phyloP scores from a whole-genome alignment of 2,113 vertebrate genomes.

The Scophthalmus maximus region DNA sequence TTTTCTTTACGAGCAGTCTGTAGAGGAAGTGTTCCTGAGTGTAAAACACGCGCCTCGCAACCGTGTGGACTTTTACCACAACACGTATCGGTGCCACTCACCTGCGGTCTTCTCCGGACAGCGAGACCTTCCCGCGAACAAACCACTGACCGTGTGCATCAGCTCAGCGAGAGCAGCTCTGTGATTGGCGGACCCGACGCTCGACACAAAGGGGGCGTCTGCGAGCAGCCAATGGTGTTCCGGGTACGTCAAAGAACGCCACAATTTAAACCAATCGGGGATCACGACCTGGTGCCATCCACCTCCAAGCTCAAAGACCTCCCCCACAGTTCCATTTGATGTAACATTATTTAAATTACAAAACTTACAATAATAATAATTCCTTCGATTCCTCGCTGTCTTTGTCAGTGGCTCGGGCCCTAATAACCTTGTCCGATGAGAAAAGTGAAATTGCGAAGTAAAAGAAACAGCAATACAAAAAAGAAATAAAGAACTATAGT shows the following conservation, averaged over 20 bases:
- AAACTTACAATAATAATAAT: too few relatives aligned
- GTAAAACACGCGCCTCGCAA: too few relatives aligned
- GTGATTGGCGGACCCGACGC: conserved; percentile 65
- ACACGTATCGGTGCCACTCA: too few relatives aligned
- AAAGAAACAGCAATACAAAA: too few relatives aligned
- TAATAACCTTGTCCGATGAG: too few relatives aligned
- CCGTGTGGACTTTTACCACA: too few relatives aligned
- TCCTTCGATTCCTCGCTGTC: too few relatives aligned
- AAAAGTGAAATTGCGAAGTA: too few relatives aligned
- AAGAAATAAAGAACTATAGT: too few relatives aligned
- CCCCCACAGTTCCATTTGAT: conserved; percentile 1
- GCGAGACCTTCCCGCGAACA: too few relatives aligned
- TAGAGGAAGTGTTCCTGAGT: rapidly evolving
- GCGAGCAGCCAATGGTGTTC: conserved; percentile 57
- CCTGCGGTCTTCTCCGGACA: background rate
- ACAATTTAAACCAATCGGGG: conserved; percentile 58
- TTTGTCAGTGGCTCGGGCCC: too few relatives aligned
- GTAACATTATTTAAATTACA: too few relatives aligned
- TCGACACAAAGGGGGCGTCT: background rate
- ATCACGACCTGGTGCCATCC: rapidly evolving
- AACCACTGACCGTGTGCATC: conserved; percentile 47
- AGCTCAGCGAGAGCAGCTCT: conserved; percentile 60
- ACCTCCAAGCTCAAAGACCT: background rate
- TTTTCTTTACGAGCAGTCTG: background rate
- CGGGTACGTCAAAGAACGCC: conserved; percentile 76